phyloP scores from a whole-genome alignment of 1,140 invertebrate genomes.

The Danaus plexippus region DNA sequence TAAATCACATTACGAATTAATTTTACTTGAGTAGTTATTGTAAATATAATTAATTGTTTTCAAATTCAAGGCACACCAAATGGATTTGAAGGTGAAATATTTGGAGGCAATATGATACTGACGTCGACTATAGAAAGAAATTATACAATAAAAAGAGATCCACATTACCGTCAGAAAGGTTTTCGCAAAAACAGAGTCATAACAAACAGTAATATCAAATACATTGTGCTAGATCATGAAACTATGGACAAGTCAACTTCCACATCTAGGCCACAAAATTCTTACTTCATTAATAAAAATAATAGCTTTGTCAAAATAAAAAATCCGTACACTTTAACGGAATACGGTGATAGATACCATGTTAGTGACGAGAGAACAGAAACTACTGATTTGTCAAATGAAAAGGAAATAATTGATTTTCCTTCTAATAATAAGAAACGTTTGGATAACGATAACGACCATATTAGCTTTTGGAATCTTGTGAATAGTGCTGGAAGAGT shows the following conservation, averaged over 20 bases:
- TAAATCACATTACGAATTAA: conserved; percentile 32
- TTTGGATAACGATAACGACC: conserved; percentile 23
- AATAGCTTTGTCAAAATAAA: conserved; percentile 34
- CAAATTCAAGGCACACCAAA: conserved; percentile 70
- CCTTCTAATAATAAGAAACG: conserved; percentile 8
- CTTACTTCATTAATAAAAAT: conserved; percentile 17
- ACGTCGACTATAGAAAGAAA: conserved; percentile 71
- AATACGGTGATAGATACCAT: conserved; percentile 33
- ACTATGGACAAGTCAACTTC: conserved; percentile 13
- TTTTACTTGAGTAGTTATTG: background rate
- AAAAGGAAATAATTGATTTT: conserved; percentile 34
- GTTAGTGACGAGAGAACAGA: conserved; percentile 15
- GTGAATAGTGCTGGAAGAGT: conserved; percentile 27
- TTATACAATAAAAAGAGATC: conserved; percentile 42
- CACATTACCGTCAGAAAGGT: conserved; percentile 35
- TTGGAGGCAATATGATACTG: conserved; percentile 78
- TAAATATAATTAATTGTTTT: conserved; percentile 4
- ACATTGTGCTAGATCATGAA: conserved; percentile 40
- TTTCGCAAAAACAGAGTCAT: conserved; percentile 46
- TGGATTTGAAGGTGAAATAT: conserved; percentile 78
- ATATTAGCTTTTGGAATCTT: conserved; percentile 37
- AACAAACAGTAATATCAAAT: conserved; percentile 29
- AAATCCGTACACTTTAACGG: conserved; percentile 32
- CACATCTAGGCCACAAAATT: conserved; percentile 13
- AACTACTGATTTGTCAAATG: conserved; percentile 13